A percentile compares a stretch with the other conserved stretches of the same genome.
phyloP scores from a whole-genome alignment of 2,888 invertebrate species.

The Chymomyza amoena region DNA sequence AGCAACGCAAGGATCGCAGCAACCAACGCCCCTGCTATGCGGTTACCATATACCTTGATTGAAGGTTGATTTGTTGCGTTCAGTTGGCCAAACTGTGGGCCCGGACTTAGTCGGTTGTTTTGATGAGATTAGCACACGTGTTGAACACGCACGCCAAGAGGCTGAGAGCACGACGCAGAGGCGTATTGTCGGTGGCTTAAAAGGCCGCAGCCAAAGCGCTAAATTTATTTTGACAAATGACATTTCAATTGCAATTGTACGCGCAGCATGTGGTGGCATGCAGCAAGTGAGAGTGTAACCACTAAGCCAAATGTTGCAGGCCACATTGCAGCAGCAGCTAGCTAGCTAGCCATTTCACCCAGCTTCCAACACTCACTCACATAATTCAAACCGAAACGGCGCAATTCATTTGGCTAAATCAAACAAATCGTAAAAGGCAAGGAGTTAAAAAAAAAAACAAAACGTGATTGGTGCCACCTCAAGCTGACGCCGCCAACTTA shows the following conservation, averaged over 20 bases:
- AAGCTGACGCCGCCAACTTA: conserved; percentile 50
- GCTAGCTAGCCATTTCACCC: neutral
- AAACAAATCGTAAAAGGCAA: conserved; percentile 71
- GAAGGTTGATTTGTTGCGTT: conserved; percentile 74
- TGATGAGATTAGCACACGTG: conserved; percentile 76
- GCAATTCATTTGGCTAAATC: conserved; percentile 70
- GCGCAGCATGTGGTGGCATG: conserved; percentile 45
- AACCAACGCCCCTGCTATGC: conserved; percentile 19
- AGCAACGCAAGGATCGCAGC: conserved; percentile 42
- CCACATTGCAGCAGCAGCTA: neutral
- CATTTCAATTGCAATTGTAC: conserved; percentile 72
- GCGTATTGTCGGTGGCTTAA: conserved; percentile 43
- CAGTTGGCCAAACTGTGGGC: conserved; percentile 36
- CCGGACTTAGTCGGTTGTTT: conserved; percentile 44
- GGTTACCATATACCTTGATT: conserved; percentile 63
- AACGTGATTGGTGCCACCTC: conserved; percentile 70
- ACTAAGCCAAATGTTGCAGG: conserved; percentile 3
- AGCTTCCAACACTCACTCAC: conserved; percentile 17
- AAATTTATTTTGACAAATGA: conserved; percentile 77
- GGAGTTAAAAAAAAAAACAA: conserved; percentile 34
- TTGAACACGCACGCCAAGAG: conserved; percentile 66
- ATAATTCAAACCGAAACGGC: conserved; percentile 69
- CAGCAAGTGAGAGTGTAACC: neutral
- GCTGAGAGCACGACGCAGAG: conserved; percentile 20
- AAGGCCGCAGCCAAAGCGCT: conserved; percentile 44